Base-by-base conservation (phyloP, 2,888 invertebrate species). In the Laspeyria flexula region DNA sequence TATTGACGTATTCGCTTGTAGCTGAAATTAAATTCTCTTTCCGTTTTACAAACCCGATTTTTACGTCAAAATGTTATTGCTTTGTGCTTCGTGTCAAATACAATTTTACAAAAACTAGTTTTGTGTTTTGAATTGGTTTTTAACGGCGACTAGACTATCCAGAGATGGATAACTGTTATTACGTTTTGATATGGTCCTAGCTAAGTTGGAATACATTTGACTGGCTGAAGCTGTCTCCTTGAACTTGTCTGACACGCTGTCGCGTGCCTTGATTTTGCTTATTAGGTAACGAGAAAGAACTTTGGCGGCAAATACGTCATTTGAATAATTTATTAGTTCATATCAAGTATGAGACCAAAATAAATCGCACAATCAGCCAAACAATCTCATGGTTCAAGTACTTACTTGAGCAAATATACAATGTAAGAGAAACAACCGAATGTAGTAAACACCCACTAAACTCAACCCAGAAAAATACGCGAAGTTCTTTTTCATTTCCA, bases 1-100 rank as follows among this genome's bases (percentile, higher is more conserved):
- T 69, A 70, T 70, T 63, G 69, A 65, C 60, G 56, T 60, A 41
- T 47, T 41, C 21, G 47, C 58, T 58, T 37, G 49, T n/a, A 27
- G 18, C 55, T 59, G 16, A 57, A 60, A 63, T 66, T 56, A 51
- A 66, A 56, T 68, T 70, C 55, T 53, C 41, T 63, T 43, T 53
- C 15, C 39, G 43, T 23, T 62, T 46, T 35, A 45, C 39, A 52
- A 35, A 35, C 37, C 40, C 30, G 12, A 45, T 46, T 59, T 65
- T 55, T 43, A 57, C 47, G 50, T 1, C 33, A 48, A 58, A 47
- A 50, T 41, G 50, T 59, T 63, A 43, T 45, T 9, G 4, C 15
- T n/a, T 10, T 34, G 13, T 44, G 25, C 25, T 42, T 16, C 12
- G 2, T 33, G 31, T 31, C 23, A 23, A 25, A 11, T 15, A 16